Conservation (phyloP, 2,113 vertebrate species). For the Tauraco erythrolophus region DNA sequence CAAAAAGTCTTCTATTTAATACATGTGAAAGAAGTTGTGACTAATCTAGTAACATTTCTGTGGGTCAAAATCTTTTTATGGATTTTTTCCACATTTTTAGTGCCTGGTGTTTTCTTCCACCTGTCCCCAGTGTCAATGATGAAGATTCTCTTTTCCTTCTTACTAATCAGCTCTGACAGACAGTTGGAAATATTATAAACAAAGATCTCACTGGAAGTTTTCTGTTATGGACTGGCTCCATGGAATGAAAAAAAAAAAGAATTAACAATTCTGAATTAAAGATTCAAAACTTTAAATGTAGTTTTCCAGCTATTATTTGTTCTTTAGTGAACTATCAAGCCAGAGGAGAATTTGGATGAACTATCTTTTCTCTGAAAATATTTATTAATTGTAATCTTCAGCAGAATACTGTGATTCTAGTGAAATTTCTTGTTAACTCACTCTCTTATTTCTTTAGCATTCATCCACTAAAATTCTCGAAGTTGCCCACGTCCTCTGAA, state of each 20-base stretch:
- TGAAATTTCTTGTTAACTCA: neutral
- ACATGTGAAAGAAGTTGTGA: neutral
- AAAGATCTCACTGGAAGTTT: neutral
- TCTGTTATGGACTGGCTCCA: neutral
- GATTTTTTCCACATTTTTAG: neutral
- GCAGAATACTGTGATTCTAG: neutral
- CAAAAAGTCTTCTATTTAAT: neutral
- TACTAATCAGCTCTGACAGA: neutral
- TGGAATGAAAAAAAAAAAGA: accelerated
- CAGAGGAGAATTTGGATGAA: neutral
- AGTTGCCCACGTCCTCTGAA: neutral
- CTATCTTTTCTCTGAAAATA: neutral
- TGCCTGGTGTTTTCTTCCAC: neutral
- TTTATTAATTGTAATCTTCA: neutral
- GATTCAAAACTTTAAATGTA: neutral
- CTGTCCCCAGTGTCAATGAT: neutral
- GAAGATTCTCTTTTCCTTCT: neutral
- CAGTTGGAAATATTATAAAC: neutral
- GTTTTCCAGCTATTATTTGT: neutral
- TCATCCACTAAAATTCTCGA: neutral
- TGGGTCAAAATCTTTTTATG: neutral
- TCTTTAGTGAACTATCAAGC: neutral
- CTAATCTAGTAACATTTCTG: neutral
- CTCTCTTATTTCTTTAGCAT: neutral
- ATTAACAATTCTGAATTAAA: neutral